phyloP scores from a whole-genome alignment of 2,113 vertebrate species.

The Myotis davidii region DNA sequence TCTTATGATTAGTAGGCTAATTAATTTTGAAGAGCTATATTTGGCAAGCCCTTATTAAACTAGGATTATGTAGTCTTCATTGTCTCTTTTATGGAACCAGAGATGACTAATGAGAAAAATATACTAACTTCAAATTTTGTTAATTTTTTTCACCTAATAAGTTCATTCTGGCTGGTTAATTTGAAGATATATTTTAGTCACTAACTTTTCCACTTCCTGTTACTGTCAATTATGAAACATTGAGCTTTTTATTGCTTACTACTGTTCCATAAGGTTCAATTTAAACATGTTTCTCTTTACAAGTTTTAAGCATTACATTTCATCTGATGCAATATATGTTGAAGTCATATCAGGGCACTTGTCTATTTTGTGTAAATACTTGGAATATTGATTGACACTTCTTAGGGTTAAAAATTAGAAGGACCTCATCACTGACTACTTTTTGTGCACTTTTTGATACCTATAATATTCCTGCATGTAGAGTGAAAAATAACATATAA shows the following conservation, averaged over 20 bases:
- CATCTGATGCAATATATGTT: not conserved
- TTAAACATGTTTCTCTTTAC: constrained; percentile 8
- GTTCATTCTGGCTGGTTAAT: constrained; percentile 53
- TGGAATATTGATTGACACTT: not conserved
- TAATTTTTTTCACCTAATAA: constrained; percentile 58
- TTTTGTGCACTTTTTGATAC: constrained; percentile 22
- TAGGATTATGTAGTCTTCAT: constrained; percentile 51
- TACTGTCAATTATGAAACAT: constrained; percentile 35
- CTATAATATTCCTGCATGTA: not conserved
- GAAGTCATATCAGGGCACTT: not conserved
- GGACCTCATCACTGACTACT: not conserved
- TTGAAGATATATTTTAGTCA: constrained; percentile 35
- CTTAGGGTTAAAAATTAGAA: constrained; percentile 34
- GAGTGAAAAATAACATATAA: not conserved
- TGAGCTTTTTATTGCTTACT: not conserved
- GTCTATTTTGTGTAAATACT: constrained; percentile 41
- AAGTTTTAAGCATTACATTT: constrained; percentile 31
- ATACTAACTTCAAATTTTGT: constrained; percentile 63
- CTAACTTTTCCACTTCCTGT: constrained; percentile 26
- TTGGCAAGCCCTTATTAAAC: constrained; percentile 69
- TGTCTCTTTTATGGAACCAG: constrained; percentile 58
- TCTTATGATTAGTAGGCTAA: constrained; percentile 65
- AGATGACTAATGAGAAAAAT: constrained; percentile 64
- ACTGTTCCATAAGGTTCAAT: not conserved
- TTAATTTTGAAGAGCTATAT: constrained; percentile 73